A percentile compares a stretch with the other conserved stretches of the same genome.
These are phyloP conservation scores for Plumapathes pennacea DNA, from an alignment of 92 coral and sea anemone species.

Conservation along the genomic window DNA sequence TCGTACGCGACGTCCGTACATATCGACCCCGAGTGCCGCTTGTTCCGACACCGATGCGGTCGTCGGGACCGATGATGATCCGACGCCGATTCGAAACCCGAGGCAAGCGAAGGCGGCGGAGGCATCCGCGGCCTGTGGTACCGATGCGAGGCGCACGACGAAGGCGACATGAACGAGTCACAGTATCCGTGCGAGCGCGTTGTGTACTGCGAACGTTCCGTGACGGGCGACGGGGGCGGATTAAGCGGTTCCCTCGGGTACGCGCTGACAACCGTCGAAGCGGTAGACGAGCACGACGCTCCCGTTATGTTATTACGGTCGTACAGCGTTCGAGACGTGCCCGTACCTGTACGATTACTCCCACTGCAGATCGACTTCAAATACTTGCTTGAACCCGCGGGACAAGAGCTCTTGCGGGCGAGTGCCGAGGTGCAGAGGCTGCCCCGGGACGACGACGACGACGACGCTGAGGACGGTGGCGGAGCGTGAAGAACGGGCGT, in stretches of 20 bases:
- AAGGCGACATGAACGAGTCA: conserved; percentile 84
- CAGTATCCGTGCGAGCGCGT: conserved; percentile 81
- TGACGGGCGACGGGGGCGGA: conserved; percentile 98
- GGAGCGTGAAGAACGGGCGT: conserved; percentile 64
- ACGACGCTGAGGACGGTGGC: conserved; percentile 55
- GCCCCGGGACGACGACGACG: conserved; percentile 54
- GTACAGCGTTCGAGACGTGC: conserved; percentile 74
- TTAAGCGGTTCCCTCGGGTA: conserved; percentile 80
- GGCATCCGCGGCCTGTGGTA: conserved; percentile 89
- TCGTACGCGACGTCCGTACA: conserved; percentile 77
- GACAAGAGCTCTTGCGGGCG: conserved; percentile 52
- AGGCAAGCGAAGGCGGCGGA: conserved; percentile 89
- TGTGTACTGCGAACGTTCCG: conserved; percentile 89
- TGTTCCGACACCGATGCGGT: conserved; percentile 62
- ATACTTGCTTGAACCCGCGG: conserved; percentile 50
- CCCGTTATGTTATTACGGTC: conserved; percentile 94
- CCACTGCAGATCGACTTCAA: conserved; percentile 52
- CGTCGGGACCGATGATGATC: conserved; percentile 71
- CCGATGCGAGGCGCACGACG: conserved; percentile 86
- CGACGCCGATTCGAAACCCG: conserved; percentile 79
- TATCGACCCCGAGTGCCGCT: conserved; percentile 64
- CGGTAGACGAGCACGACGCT: conserved; percentile 82
- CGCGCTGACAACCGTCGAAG: conserved; percentile 82
- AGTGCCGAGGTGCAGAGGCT: conserved; percentile 57
- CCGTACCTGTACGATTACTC: conserved; percentile 82